phyloP scores from a whole-genome alignment of 2,797 vertebrate species.

The Tinamus major region DNA sequence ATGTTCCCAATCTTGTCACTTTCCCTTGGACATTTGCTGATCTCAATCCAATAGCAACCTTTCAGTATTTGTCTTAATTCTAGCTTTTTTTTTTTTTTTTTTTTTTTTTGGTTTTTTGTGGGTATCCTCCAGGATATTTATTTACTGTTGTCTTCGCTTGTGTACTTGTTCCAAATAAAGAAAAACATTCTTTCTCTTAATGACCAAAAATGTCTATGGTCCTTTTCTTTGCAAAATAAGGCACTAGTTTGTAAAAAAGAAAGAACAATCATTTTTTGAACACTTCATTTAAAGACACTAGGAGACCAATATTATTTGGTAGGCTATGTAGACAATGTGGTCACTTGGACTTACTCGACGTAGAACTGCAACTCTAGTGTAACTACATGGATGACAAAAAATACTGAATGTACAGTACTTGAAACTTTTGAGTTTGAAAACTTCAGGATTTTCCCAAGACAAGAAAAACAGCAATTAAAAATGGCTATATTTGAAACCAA shows the following conservation, averaged over 20 bases:
- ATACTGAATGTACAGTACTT: background rate
- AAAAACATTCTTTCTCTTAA: background rate
- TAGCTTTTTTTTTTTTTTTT: accelerated
- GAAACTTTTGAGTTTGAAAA: background rate
- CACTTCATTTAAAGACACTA: background rate
- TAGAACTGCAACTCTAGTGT: background rate
- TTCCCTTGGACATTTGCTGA: background rate
- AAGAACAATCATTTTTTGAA: background rate
- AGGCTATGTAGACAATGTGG: background rate
- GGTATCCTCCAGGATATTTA: background rate
- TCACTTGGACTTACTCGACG: background rate
- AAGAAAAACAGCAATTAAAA: background rate
- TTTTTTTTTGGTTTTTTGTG: too few relatives aligned
- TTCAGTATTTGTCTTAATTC: background rate
- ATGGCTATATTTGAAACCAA: background rate
- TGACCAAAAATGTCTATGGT: accelerated
- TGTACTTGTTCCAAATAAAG: background rate
- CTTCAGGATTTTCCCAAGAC: background rate
- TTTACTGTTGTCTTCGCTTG: background rate
- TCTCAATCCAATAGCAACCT: background rate
- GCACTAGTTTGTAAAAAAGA: background rate
- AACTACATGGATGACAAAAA: background rate
- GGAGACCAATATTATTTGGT: slow-evolving; percentile 2
- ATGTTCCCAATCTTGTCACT: background rate
- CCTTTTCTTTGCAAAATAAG: background rate